Base-by-base conservation (phyloP, 2,888 invertebrate genomes). In the Agapetus fuscipes region DNA sequence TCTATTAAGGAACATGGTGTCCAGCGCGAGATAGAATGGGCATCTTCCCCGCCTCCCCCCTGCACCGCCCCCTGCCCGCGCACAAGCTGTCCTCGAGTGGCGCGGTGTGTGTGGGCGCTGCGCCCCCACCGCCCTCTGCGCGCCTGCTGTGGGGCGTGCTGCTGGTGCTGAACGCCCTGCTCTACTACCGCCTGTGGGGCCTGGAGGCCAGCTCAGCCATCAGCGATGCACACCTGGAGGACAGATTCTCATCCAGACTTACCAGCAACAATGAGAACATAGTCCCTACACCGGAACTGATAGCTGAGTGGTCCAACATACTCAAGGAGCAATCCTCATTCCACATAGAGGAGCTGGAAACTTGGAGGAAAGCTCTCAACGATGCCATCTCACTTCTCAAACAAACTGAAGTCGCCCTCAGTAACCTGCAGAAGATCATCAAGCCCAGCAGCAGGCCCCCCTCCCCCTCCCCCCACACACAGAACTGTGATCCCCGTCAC, bases 141-240 rank as follows among this genome's bases (percentile, higher is more conserved):
- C 55, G 59, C 50, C 55, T 62, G 41, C 57, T 64, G 47, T 52
- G 58, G 50, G 63, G 68, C 50, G 68, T 72, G 47, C 62, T 70
- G 51, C 53, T 61, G 48, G 59, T 78, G 48, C 66, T 82, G 60
- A 77, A 82, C 56, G 83, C 82, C 48, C 70, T 85, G 59, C 75
- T 93, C 43, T 88, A 88, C 71, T 83, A 84, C 66, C 81, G 84
- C 64, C 71, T 93, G 50, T 83, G 84, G 81, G 71, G 76, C 50
- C 60, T 82, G 48, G 48, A 12, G 41, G 27, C n/a, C n/a, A n/a
- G n/a, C n/a, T n/a, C n/a, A n/a, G n/a, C n/a, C n/a, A n/a, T n/a
- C n/a, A n/a, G n/a, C n/a, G n/a, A n/a, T n/a, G n/a, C n/a, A n/a
- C n/a, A 33, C 25, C 20, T 35, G n/a, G 20, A 26, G 11, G 32